These are phyloP conservation scores for Hydropotes inermis DNA, from an alignment of 2,113 vertebrate species.

Conservation along the genomic window DNA sequence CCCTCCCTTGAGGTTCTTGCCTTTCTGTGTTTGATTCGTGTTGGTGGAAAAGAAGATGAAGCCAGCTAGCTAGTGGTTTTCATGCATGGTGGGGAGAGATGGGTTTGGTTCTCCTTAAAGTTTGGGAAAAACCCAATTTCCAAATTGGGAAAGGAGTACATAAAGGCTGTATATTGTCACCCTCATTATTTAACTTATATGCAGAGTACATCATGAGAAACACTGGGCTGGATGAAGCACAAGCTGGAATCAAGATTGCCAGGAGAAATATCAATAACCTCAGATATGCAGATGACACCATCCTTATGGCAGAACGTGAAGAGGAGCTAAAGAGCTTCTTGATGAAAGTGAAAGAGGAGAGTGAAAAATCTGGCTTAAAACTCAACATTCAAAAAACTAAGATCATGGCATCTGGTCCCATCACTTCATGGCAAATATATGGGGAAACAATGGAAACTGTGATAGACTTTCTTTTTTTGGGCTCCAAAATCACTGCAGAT, in stretches of 20 bases:
- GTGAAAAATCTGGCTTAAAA: background rate
- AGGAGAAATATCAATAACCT: background rate
- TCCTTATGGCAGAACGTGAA: background rate
- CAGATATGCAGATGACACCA: background rate
- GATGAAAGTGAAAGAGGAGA: background rate
- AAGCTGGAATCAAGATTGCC: background rate
- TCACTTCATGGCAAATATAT: background rate
- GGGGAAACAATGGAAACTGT: background rate
- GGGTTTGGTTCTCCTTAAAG: background rate
- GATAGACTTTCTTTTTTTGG: background rate
- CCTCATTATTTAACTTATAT: background rate
- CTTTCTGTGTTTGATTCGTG: background rate
- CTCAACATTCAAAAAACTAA: background rate
- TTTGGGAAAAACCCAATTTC: background rate
- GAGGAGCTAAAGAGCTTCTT: background rate
- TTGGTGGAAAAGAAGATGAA: background rate
- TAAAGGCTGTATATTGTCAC: background rate
- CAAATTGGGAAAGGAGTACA: background rate
- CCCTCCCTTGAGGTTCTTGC: background rate
- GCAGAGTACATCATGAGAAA: background rate
- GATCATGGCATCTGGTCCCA: background rate
- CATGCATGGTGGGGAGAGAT: background rate
- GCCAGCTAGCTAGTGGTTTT: background rate
- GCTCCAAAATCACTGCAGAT: background rate
- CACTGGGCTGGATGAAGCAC: background rate